Evolutionary conservation across 2,113 vertebrate species (phyloP).

Genomic region (Martes martes): DNA sequence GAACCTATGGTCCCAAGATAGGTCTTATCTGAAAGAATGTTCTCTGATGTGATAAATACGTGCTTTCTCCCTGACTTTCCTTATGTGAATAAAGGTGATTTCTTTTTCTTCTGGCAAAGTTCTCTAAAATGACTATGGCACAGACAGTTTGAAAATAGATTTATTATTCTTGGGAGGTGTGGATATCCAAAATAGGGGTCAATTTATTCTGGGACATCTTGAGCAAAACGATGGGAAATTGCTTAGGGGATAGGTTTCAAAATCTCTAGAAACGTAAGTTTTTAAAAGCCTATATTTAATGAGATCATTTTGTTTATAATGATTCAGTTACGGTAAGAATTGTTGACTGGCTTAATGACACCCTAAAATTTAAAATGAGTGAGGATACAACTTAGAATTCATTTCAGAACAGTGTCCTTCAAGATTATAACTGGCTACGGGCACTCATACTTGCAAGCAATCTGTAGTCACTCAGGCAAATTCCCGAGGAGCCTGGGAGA

Average conservation of each 20-base stretch:
- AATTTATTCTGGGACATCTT: background rate
- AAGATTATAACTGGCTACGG: background rate
- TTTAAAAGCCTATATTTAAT: background rate
- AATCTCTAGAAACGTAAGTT: background rate
- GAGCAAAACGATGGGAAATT: background rate
- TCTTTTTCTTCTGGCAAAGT: background rate
- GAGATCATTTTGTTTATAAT: background rate
- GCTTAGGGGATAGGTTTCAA: background rate
- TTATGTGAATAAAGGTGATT: background rate
- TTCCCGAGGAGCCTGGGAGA: background rate
- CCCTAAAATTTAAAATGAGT: background rate
- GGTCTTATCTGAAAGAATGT: background rate
- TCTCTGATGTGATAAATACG: background rate
- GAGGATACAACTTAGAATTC: background rate
- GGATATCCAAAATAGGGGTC: background rate
- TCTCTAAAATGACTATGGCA: background rate
- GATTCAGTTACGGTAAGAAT: background rate
- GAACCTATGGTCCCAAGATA: background rate
- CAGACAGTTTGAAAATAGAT: background rate
- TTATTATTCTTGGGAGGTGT: background rate
- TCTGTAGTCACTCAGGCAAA: background rate
- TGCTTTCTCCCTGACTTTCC: background rate
- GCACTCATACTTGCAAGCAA: background rate
- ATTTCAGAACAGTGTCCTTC: background rate
- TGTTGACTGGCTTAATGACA: background rate